phyloP scores from a whole-genome alignment of 2,113 vertebrate species.

The Herpetotheres cachinnans region DNA sequence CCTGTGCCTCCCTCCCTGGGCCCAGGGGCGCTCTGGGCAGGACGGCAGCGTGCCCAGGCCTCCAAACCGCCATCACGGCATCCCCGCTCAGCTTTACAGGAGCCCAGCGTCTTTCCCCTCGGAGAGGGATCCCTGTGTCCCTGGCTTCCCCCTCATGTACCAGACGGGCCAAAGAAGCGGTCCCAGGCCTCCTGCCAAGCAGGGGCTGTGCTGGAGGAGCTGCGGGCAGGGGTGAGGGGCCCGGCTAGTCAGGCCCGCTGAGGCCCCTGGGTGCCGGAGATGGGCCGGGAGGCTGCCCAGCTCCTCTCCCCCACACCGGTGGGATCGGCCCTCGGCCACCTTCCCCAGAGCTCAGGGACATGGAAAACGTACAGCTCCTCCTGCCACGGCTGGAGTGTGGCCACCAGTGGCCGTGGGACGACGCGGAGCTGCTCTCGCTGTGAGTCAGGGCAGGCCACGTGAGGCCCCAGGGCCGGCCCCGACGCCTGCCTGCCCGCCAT shows the following conservation, averaged over 20 bases:
- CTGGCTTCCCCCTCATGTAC: rapidly evolving
- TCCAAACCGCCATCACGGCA: rapidly evolving
- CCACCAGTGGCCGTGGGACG: rapidly evolving
- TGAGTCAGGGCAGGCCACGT: constrained; percentile 24
- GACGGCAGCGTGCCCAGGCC: rapidly evolving
- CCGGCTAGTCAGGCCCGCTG: rapidly evolving
- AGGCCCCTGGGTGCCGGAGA: background rate
- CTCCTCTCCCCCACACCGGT: rapidly evolving
- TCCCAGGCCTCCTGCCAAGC: background rate
- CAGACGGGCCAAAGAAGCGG: rapidly evolving
- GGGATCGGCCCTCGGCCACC: rapidly evolving
- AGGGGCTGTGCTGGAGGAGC: background rate
- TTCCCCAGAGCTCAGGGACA: background rate
- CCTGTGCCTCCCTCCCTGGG: background rate
- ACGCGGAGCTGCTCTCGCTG: rapidly evolving
- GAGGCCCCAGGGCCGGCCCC: background rate
- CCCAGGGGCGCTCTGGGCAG: background rate
- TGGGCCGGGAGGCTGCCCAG: background rate
- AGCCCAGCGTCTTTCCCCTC: background rate
- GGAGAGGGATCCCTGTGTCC: rapidly evolving
- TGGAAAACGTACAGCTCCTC: background rate
- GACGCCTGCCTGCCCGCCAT: rapidly evolving
- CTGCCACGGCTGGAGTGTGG: rapidly evolving
- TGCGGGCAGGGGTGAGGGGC: rapidly evolving
- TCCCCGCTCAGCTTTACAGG: rapidly evolving